Base-by-base conservation (phyloP, 2,888 invertebrate genomes). In the Epirrita christyi region DNA sequence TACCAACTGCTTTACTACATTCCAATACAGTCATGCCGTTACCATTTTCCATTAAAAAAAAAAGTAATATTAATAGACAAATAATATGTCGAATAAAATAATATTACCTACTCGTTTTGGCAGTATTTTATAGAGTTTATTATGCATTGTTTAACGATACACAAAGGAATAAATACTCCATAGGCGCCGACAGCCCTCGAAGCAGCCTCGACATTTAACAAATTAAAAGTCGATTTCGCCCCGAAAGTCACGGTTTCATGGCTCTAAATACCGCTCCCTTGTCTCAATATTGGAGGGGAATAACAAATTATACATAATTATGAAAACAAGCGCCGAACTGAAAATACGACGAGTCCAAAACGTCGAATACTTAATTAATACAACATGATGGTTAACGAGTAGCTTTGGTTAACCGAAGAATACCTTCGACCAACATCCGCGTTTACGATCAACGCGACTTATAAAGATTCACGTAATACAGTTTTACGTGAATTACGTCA, bases 1-100 rank as follows among this genome's bases (percentile, higher is more conserved):
- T 63, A 58, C 21, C 21, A 3, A 21, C 68, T 64, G 64, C 66
- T 65, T 66, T 38, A 62, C 73, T 78, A 78, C 71, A 64, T 63
- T 71, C 70, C 75, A 78, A 78, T 66, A 75, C 81, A 81, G 79
- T 75, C 79, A 77, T 72, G 70, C 71, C 65, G 68, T 75, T 69
- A 73, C 64, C 45, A 44, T 27, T 64, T 66, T 70, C 48, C 51
- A 57, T 66, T 56, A 60, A 61, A 54, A 59, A 70, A 58, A 62
- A 55, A 61, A 61, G 56, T 71, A 69, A 67, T 61, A 68, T 68
- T 66, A 61, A 72, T 67, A 68, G 49, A 67, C 66, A 63, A 43
- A 59, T 59, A 62, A 69, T 68, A 63, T 58, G 57, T 70, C 56
- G 64, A 71, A 66, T 65, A 55, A 55, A 61, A 49, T 59, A 66